Percentiles rank a stretch among this genome's conserved stretches.
These are phyloP conservation scores for Trichonephila inaurata DNA, from an alignment of 1,140 invertebrate species.

Conservation along the genomic window DNA sequence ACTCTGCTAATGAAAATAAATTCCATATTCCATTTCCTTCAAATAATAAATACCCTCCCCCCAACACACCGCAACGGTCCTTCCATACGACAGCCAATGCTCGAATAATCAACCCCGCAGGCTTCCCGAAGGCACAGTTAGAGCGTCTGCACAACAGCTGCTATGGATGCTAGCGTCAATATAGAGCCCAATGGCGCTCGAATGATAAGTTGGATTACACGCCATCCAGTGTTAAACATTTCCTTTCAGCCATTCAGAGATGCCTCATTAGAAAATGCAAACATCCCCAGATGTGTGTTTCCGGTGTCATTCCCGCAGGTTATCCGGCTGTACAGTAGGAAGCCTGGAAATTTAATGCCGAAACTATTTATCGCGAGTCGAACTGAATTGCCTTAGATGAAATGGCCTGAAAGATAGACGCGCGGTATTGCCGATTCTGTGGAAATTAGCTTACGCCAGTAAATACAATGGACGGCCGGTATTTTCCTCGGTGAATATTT, in stretches of 20 bases:
- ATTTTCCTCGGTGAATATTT: not conserved
- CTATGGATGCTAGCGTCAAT: slow-evolving; percentile 19
- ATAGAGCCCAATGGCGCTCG: slow-evolving; percentile 15
- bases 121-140: slow-evolving; percentile 31
- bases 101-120: slow-evolving; percentile 21
- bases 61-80: not conserved
- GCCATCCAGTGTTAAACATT: slow-evolving; percentile 38
- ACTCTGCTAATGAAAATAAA: not conserved
- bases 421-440: not conserved
- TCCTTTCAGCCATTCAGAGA: slow-evolving; percentile 22
- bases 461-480: not conserved
- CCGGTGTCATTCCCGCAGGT: slow-evolving; percentile 44
- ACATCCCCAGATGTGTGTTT: slow-evolving; percentile 54
- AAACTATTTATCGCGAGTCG: slow-evolving; percentile 35
- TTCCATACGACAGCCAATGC: not conserved
- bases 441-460: not conserved
- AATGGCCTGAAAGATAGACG: not conserved
- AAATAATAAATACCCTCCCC: not conserved
- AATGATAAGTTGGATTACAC: slow-evolving; percentile 52
- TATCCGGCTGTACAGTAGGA: not conserved
- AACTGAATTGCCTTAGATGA: not conserved
- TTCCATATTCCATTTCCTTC: not conserved
- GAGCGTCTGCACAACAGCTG: not conserved
- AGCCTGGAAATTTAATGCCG: slow-evolving; percentile 46
- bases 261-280: slow-evolving; percentile 63